A percentile compares a stretch with the other conserved stretches of the same genome.
Evolutionary conservation across 2,888 invertebrate species (phyloP).

Genomic region (Oscheius sp.): DNA sequence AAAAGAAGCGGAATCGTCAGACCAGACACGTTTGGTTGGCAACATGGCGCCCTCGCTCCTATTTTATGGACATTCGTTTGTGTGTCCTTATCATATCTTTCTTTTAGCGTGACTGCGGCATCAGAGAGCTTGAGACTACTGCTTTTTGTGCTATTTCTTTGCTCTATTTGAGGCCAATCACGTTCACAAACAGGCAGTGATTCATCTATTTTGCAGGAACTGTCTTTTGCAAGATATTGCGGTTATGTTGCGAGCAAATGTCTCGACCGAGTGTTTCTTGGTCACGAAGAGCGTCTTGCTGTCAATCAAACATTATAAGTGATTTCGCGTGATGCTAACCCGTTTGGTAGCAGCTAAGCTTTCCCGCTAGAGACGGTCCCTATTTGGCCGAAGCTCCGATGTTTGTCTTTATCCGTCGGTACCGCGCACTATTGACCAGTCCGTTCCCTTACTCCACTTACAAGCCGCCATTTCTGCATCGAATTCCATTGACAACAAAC

Average conservation of each 20-base stretch:
- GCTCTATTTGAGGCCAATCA: background rate
- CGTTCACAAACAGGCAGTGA: background rate
- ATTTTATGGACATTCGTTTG: constrained; percentile 4
- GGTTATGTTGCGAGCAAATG: background rate
- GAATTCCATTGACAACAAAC: no score
- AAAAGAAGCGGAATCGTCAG: background rate
- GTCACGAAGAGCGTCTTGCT: no score
- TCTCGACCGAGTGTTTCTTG: background rate
- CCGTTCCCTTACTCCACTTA: no score
- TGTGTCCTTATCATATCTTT: constrained; percentile 18
- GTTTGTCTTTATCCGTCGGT: background rate
- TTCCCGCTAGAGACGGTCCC: background rate
- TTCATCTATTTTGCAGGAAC: background rate
- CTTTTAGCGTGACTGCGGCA: background rate
- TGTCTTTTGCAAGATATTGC: background rate
- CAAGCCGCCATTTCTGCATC: no score
- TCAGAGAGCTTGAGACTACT: constrained; percentile 7
- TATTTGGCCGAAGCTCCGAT: background rate
- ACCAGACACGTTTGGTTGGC: background rate
- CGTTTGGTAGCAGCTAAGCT: background rate
- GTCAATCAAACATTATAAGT: no score
- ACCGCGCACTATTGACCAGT: no score
- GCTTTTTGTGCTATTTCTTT: background rate
- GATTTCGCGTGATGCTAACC: background rate
- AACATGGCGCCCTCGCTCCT: no score